Evolutionary conservation across 2,113 vertebrate genomes (phyloP).

Genomic region (Sapajus apella): DNA sequence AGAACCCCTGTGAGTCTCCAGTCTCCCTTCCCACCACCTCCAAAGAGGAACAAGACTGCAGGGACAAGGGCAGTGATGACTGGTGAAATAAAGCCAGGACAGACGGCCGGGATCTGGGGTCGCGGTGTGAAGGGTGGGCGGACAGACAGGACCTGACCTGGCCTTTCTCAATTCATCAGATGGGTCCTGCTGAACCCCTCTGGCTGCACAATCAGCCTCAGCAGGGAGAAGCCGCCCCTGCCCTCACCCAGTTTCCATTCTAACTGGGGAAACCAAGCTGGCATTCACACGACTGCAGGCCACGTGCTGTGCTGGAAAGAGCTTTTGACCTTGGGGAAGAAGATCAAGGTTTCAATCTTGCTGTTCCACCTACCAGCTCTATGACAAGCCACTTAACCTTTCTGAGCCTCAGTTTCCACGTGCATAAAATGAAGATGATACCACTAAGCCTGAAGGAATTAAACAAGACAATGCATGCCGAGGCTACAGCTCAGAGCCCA

Average conservation of each 20-base stretch:
- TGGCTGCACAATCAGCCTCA: neutral
- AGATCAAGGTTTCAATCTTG: neutral
- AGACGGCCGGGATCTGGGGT: neutral
- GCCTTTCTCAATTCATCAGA: neutral
- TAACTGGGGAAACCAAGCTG: neutral
- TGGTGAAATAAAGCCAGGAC: neutral
- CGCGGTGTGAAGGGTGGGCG: neutral
- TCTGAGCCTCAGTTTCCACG: conserved; percentile 26
- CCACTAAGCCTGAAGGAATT: neutral
- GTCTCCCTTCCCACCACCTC: neutral
- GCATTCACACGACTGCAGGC: neutral
- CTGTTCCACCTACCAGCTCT: neutral
- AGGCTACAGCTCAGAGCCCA: neutral
- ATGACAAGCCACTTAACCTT: neutral
- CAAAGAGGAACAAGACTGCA: neutral
- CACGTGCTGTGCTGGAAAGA: neutral
- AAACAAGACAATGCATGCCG: neutral
- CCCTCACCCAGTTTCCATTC: neutral
- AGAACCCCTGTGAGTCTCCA: neutral
- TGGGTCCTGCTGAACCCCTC: neutral
- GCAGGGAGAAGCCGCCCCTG: neutral
- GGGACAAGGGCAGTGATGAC: neutral
- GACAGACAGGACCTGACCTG: neutral
- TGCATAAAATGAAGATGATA: neutral
- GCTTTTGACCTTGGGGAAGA: neutral